Evolutionary conservation across 2,113 vertebrate species (phyloP).

Genomic region (Enhydra lutris): DNA sequence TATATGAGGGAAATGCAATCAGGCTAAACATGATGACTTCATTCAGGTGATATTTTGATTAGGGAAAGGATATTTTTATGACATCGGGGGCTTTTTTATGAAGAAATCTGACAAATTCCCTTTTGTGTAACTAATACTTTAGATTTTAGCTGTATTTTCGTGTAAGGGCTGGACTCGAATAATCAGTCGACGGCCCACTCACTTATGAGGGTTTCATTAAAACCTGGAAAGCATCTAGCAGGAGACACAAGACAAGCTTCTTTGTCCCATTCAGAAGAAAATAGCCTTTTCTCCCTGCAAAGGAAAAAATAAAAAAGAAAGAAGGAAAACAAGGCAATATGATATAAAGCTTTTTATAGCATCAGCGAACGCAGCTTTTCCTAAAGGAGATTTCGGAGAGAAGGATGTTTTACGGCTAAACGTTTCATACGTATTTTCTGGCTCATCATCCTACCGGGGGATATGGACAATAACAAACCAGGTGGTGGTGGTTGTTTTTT

Average conservation of each 20-base stretch:
- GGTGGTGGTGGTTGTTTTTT: not conserved
- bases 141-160: constrained; percentile 72
- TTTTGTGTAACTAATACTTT: constrained; percentile 74
- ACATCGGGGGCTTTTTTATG: constrained; percentile 78
- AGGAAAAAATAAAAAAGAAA: not conserved
- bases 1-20: constrained; percentile 89
- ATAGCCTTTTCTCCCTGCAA: constrained; percentile 4
- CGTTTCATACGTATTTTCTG: constrained; percentile 61
- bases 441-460: constrained; percentile 46
- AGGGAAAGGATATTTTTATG: constrained; percentile 86
- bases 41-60: constrained; percentile 90
- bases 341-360: constrained; percentile 46
- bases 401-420: constrained; percentile 70
- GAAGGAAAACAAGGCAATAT: not conserved
- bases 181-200: constrained; percentile 56
- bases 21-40: constrained; percentile 90
- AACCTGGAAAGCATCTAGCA: not conserved
- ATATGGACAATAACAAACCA: constrained; percentile 48
- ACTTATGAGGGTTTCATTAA: constrained; percentile 56
- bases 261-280: constrained; percentile 47
- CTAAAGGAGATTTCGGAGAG: constrained; percentile 61
- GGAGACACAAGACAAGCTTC: constrained; percentile 28
- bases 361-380: constrained; percentile 36
- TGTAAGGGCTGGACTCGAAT: constrained; percentile 72
- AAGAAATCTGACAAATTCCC: constrained; percentile 79